Conservation (phyloP, 2,797 vertebrate species). For the Dromococcyx pavoninus region DNA sequence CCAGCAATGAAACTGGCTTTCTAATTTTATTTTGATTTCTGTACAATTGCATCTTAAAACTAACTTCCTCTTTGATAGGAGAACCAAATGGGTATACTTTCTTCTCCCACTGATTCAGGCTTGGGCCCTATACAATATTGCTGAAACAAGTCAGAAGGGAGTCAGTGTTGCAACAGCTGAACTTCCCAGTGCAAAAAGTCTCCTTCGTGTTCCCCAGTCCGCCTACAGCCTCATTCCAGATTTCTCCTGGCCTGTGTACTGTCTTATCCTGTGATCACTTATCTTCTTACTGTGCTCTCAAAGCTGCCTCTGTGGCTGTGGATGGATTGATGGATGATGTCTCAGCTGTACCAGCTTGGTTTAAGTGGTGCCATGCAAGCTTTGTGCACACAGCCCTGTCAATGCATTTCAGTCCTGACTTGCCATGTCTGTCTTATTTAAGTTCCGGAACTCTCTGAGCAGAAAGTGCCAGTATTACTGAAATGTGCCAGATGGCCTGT, state of each 20-base stretch:
- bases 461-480: background rate
- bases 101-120: background rate
- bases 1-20: background rate
- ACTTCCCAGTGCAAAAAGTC: background rate
- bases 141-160: background rate
- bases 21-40: background rate
- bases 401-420: background rate
- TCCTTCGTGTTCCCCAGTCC: background rate
- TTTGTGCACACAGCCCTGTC: background rate
- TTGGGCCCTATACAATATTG: background rate
- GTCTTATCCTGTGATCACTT: background rate
- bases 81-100: background rate
- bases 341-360: fast-evolving
- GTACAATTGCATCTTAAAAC: background rate
- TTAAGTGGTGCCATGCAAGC: background rate
- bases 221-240: background rate
- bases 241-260: background rate
- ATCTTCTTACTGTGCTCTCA: background rate
- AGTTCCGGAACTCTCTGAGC: background rate
- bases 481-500: conserved; percentile 33
- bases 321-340: background rate
- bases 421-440: background rate
- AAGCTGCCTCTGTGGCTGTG: background rate
- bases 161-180: background rate
- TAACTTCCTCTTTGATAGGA: background rate